Conservation (phyloP, 1,140 invertebrate species). For the Campoletis sonorensis region DNA sequence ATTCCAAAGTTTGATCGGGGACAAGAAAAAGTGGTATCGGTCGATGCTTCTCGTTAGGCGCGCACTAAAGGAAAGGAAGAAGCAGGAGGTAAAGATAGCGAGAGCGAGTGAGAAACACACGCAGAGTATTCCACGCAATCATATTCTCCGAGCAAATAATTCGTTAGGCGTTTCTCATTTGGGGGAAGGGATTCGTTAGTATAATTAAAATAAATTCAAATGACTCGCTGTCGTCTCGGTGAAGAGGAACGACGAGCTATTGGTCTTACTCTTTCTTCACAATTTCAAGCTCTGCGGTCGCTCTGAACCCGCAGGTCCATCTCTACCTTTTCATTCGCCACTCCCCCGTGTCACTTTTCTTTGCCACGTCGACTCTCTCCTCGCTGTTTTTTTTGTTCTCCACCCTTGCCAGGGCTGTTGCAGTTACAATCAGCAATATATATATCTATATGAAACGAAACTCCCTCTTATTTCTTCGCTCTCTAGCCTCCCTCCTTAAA, state of each 20-base stretch:
- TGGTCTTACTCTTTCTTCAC: constrained; percentile 57
- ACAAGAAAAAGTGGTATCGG: constrained; percentile 27
- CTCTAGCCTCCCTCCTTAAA: constrained; percentile 67
- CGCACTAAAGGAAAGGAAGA: constrained; percentile 35
- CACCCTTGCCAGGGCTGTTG: neutral
- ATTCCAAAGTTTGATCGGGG: neutral
- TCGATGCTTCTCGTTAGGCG: constrained; percentile 71
- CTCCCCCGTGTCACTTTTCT: constrained; percentile 32
- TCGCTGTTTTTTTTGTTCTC: neutral
- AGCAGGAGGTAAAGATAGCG: neutral
- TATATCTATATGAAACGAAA: neutral
- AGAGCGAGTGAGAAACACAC: neutral
- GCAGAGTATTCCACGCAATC: constrained; percentile 65
- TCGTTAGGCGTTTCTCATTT: constrained; percentile 68
- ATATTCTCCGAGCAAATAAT: constrained; percentile 74
- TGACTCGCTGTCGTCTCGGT: constrained; percentile 71
- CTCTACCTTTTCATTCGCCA: constrained; percentile 41
- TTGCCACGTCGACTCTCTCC: neutral
- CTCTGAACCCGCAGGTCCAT: constrained; percentile 37
- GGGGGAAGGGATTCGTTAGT: constrained; percentile 69
- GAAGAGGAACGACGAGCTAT: constrained; percentile 52
- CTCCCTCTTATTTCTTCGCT: neutral
- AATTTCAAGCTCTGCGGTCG: constrained; percentile 28
- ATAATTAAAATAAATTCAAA: constrained; percentile 77
- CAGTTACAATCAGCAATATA: constrained; percentile 8